A percentile compares a stretch with the other conserved stretches of the same genome.
These are phyloP conservation scores for Pseudopleuronectes americanus DNA, from an alignment of 2,797 vertebrate genomes.

Conservation along the genomic window DNA sequence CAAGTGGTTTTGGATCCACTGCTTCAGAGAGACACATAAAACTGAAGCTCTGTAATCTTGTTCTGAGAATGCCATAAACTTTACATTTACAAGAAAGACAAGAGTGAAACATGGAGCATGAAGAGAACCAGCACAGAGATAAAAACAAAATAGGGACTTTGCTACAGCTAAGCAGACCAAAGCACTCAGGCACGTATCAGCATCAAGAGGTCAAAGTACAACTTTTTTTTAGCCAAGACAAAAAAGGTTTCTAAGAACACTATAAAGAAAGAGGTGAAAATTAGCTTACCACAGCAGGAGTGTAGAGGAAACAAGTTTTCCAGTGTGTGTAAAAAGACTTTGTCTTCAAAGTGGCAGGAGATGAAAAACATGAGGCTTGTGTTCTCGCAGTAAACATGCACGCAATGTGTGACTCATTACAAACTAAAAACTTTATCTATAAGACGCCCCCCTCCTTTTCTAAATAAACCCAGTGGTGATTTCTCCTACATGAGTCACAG, in stretches of 20 bases:
- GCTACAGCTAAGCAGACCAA: conserved; percentile 43
- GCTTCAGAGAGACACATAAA: conserved; percentile 50
- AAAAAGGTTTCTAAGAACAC: conserved; percentile 39
- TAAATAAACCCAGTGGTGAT: conserved; percentile 56
- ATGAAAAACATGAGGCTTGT: conserved; percentile 66
- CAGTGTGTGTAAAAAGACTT: conserved; percentile 61
- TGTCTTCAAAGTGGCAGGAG: conserved; percentile 49
- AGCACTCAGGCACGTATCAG: conserved; percentile 28
- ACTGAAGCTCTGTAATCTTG: conserved; percentile 64
- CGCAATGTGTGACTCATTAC: conserved; percentile 73
- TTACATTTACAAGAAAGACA: conserved; percentile 37
- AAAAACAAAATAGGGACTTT: conserved; percentile 41
- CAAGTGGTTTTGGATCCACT: conserved; percentile 44
- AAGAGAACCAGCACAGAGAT: conserved; percentile 1
- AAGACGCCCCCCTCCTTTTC: conserved; percentile 58
- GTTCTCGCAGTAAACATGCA: conserved; percentile 45
- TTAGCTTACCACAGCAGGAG: conserved; percentile 62
- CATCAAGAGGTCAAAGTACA: conserved; percentile 42
- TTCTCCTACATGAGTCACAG: conserved; percentile 54
- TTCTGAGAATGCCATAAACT: conserved; percentile 47
- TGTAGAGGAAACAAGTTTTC: conserved; percentile 64
- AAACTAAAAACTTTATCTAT: conserved; percentile 49
- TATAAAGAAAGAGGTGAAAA: conserved; percentile 49
- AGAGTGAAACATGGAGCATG: conserved; percentile 8
- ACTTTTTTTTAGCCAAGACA: conserved; percentile 11